Evolutionary conservation across 37 sponge, comb jelly and placozoan species (phyloP).

Genomic region (Spongilla lacustris): DNA sequence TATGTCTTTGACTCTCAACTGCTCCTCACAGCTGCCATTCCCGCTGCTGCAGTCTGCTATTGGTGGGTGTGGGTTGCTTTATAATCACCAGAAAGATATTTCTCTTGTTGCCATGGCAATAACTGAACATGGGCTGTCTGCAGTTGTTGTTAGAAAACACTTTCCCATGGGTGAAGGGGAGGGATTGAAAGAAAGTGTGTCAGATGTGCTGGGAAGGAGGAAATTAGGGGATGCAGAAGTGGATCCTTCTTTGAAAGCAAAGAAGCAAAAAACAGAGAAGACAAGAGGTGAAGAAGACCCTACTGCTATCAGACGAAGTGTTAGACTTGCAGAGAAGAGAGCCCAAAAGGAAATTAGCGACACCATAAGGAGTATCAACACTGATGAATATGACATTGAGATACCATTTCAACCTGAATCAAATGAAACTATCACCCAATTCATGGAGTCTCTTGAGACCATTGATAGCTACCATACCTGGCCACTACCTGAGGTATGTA

Average conservation of each 20-base stretch:
- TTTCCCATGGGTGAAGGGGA: neutral
- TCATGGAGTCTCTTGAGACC: neutral
- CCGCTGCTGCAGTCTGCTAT: neutral
- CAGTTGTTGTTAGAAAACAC: neutral
- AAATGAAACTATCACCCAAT: neutral
- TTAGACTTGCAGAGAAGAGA: neutral
- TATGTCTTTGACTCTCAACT: neutral
- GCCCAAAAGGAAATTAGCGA: neutral
- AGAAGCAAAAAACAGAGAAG: neutral
- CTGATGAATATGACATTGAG: neutral
- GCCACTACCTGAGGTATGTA: neutral
- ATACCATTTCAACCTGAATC: neutral
- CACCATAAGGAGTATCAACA: neutral
- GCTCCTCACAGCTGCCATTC: neutral
- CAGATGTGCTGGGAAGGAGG: neutral
- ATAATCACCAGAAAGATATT: neutral
- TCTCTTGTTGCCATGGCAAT: neutral
- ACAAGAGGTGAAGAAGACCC: neutral
- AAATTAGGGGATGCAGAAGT: constrained; percentile 3
- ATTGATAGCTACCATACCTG: neutral
- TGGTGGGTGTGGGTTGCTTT: neutral
- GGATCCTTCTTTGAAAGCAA: neutral
- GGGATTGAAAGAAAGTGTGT: neutral
- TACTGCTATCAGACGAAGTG: neutral
- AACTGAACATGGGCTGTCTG: neutral